Percentiles rank a stretch among this genome's conserved stretches.
Conservation (phyloP, 2,888 invertebrate species). For the Hirudinaria manillensis region DNA sequence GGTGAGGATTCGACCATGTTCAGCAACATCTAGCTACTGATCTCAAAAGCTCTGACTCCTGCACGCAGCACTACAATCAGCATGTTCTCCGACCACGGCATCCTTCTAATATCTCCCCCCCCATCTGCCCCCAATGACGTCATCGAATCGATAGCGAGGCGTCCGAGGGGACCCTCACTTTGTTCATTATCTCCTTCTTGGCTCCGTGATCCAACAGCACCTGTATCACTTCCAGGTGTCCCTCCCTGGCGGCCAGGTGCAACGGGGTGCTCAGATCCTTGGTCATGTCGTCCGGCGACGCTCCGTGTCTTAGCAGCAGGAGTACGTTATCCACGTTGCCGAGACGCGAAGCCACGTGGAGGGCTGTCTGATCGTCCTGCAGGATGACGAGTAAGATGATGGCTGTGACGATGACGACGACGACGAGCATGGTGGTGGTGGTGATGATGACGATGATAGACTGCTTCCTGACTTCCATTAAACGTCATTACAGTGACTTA, state of each 20-base stretch:
- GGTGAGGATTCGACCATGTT: too few relatives aligned
- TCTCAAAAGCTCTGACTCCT: too few relatives aligned
- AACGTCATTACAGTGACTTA: background rate
- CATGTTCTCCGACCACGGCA: too few relatives aligned
- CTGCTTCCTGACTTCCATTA: background rate
- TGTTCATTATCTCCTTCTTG: slow-evolving; percentile 68
- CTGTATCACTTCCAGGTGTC: slow-evolving; percentile 65
- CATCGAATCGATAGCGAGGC: too few relatives aligned
- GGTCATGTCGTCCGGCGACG: slow-evolving; percentile 87
- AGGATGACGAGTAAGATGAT: background rate
- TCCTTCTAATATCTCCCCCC: too few relatives aligned
- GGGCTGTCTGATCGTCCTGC: slow-evolving; percentile 86
- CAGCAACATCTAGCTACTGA: too few relatives aligned
- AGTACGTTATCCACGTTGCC: slow-evolving; percentile 98
- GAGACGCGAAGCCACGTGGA: slow-evolving; percentile 86
- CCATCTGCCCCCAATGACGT: too few relatives aligned
- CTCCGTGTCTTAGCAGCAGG: slow-evolving; percentile 88
- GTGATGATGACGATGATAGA: background rate
- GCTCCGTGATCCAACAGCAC: slow-evolving; percentile 83
- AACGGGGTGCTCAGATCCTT: slow-evolving; percentile 96
- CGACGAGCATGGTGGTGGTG: too few relatives aligned
- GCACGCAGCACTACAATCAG: too few relatives aligned
- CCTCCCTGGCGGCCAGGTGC: slow-evolving; percentile 96
- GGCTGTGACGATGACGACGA: too few relatives aligned
- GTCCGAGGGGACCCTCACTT: too few relatives aligned